Conservation (phyloP, 2,797 vertebrate species). For the Etheostoma nigrum region DNA sequence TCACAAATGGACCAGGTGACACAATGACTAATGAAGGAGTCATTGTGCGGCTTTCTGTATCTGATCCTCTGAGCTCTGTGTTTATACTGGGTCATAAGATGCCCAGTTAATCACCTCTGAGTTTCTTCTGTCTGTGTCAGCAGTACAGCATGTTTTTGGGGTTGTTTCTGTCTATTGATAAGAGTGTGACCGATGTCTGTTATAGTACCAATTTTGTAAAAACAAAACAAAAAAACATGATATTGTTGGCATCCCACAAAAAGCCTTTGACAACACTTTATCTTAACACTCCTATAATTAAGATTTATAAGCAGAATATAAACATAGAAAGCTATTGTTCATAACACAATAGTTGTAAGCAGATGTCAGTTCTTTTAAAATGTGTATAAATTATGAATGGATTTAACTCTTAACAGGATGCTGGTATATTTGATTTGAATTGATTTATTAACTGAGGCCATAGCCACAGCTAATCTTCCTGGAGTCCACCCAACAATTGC, state of each 20-base stretch:
- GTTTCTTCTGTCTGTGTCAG: slow-evolving; percentile 23
- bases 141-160: neutral
- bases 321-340: slow-evolving; percentile 2
- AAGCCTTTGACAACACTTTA: neutral
- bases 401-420: neutral
- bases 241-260: neutral
- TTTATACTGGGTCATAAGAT: slow-evolving; percentile 1
- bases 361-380: neutral
- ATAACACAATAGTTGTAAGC: neutral
- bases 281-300: neutral
- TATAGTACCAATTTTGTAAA: neutral
- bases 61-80: slow-evolving; percentile 22
- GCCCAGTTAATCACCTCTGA: slow-evolving; percentile 26
- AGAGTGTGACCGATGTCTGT: neutral
- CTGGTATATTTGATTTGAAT: neutral
- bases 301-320: slow-evolving; percentile 5
- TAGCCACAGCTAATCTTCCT: too few species aligned
- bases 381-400: slow-evolving; percentile 7
- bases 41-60: slow-evolving; percentile 32
- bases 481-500: too few species aligned
- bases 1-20: slow-evolving; percentile 8
- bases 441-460: too few species aligned
- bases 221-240: neutral
- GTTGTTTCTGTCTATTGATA: slow-evolving; percentile 20
- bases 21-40: neutral